Base-by-base conservation (phyloP, 2,797 vertebrate genomes). In the Austrolebias charrua region DNA sequence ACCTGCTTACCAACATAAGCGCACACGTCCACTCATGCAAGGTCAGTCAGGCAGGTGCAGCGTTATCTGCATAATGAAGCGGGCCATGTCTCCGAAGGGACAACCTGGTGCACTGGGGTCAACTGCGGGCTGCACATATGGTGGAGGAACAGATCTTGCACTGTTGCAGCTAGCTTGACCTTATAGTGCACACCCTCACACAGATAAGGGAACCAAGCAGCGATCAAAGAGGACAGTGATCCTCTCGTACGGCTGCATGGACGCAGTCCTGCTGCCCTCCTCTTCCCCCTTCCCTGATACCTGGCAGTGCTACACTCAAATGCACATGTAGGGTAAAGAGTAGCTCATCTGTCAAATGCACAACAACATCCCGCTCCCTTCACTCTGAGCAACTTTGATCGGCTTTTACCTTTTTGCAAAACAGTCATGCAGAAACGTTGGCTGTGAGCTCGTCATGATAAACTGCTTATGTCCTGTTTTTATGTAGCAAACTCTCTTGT, bases 51-150 rank as follows among this genome's bases (percentile, higher is more conserved):
- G 93, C 94, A 94, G 94, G 91, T 93, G 94, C 94, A 93, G 93
- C 92, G 93, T 93, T 94, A 94, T 95, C 94, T 96, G 94, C 95
- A 95, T 95, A 96, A 95, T 95, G 94, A 95, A 95, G 94, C 94
- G 93, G 93, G 93, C 93, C 94, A 92, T 92, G 90, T 93, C 94
- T 94, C 95, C 90, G 86, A 94, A 93, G 95, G 94, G 95, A 94
- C 93, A 89, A 90, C 91, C 84, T 92, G 93, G 93, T 93, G 93
- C 93, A 92, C 87, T 86, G 84, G 94, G 95, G 94, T 95, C 94
- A 95, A 94, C 93, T 87, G 93, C 94, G 94, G 94, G 92, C 93
- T 93, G 93, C 91, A 81, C 94, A 95, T 95, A 95, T 95, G 94
- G 95, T 93, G 92, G 90, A 92, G 91, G 89, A 92, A 89, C 92